Percentiles rank a stretch among this genome's conserved stretches.
Evolutionary conservation across 2,888 invertebrate genomes (phyloP).

Genomic region (Epinotia demarniana): DNA sequence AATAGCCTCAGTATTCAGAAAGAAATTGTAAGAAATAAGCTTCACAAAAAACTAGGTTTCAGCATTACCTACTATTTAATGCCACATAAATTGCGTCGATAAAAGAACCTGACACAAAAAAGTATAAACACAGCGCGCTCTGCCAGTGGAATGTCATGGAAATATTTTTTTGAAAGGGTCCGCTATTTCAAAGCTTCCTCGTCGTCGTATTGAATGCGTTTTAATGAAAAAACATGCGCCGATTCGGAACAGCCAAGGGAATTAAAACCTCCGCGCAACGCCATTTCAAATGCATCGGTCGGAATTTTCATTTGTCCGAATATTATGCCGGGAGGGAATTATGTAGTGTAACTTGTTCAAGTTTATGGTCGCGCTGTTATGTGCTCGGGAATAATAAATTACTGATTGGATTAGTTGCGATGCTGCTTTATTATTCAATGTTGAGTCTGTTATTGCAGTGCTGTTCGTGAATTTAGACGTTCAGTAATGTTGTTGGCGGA

Average conservation of each 20-base stretch:
- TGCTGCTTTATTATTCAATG: conserved; percentile 42
- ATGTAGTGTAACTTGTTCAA: conserved; percentile 61
- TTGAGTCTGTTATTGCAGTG: conserved; percentile 34
- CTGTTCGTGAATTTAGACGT: conserved; percentile 20
- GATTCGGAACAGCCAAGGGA: conserved; percentile 84
- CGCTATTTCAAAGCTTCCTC: conserved; percentile 81
- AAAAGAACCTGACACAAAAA: conserved; percentile 62
- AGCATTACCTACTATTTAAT: conserved; percentile 2
- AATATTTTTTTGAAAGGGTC: conserved; percentile 82
- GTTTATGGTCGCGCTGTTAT: conserved; percentile 62
- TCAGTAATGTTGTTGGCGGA: conserved; percentile 10
- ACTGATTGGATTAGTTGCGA: conserved; percentile 60
- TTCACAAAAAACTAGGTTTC: neutral
- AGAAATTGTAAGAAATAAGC: neutral
- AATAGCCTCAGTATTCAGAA: too few species aligned
- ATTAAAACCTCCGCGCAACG: conserved; percentile 76
- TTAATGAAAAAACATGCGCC: conserved; percentile 85
- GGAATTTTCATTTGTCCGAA: conserved; percentile 81
- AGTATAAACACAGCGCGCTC: conserved; percentile 68
- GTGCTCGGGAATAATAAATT: conserved; percentile 55
- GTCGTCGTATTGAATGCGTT: conserved; percentile 84
- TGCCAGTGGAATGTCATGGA: conserved; percentile 76
- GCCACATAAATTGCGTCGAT: conserved; percentile 22
- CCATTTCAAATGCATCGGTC: conserved; percentile 71
- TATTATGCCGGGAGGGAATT: conserved; percentile 75